Base-by-base conservation (phyloP, 2,113 vertebrate genomes). In the Felis chaus region DNA sequence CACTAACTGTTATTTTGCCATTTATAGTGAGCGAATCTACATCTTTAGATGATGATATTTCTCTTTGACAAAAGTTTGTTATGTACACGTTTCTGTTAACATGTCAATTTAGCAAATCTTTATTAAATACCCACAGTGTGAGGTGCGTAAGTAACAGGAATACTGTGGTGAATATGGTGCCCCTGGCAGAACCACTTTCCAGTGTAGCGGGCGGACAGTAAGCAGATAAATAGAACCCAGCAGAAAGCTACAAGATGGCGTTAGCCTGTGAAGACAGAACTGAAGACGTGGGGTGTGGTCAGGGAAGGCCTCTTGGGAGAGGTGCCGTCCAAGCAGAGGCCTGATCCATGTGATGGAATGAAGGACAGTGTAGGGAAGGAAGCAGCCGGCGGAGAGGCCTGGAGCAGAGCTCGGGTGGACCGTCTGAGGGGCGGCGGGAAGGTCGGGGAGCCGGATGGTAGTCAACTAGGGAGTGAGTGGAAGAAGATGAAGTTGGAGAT, bases 391-490 rank as follows among this genome's bases (percentile, higher is more conserved):
- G 4, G 19, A 76, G 36, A n/a, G 27, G 41, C 45, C 10, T 19
- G 53, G 55, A 55, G 50, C 48, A 61, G 19, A 65, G 27, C 39
- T 78, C 1, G n/a, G 33, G 23, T 31, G 39, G 39, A 33, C 18
- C 8, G 0, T 82, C 25, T 84, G 11, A 66, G 45, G 79, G 21
- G 19, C 33, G 8, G 11, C 0, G 48, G 23, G 69, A 27, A 71
- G 76, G 4, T 21, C 12, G 0, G 11, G 61, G 74, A n/a, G 7
- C 14, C 2, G n/a, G 31, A 3, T 1, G 33, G 45, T 53, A 2
- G 11, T 53, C 76, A 53, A 7, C 45, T 53, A 10, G 48, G 21
- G 1, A 7, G 29, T 4, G 1, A 18, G 27, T 16, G 5, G 27
- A 2, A 27, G 50, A 21, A 15, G 31, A 25, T 61, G 63, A 80